phyloP scores from a whole-genome alignment of 2,113 vertebrate species.

The Calypte anna region DNA sequence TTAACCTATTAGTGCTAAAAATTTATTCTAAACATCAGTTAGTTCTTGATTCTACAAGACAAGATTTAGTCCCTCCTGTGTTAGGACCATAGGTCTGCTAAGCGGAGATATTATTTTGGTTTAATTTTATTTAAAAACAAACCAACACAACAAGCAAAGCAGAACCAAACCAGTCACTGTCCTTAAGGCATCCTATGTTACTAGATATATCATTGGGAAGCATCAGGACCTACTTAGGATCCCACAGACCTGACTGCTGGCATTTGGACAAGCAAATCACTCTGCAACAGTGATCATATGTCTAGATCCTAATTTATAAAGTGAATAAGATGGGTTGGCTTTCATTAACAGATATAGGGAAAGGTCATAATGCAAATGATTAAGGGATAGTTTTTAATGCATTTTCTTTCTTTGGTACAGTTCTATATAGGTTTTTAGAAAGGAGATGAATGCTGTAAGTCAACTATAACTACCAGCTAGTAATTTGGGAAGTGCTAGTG shows the following conservation, averaged over 20 bases:
- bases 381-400: not conserved
- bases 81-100: not conserved
- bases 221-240: not conserved
- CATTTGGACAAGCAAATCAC: not conserved
- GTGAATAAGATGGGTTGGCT: not conserved
- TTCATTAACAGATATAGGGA: not conserved
- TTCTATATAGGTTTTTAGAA: not conserved
- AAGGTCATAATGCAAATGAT: not conserved
- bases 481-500: conserved; percentile 22
- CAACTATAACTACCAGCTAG: not conserved
- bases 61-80: not conserved
- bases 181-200: not conserved
- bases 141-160: not conserved
- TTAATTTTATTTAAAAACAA: not conserved
- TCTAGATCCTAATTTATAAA: not conserved
- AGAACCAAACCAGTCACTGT: not conserved
- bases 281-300: not conserved
- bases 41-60: not conserved
- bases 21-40: not conserved
- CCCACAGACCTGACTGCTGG: not conserved
- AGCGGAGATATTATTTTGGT: not conserved
- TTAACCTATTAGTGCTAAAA: not conserved
- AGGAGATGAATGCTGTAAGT: not conserved
- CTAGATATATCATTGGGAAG: not conserved
- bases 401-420: not conserved